phyloP scores from a whole-genome alignment of 2,888 invertebrate species.

The Stenodera caucasica region DNA sequence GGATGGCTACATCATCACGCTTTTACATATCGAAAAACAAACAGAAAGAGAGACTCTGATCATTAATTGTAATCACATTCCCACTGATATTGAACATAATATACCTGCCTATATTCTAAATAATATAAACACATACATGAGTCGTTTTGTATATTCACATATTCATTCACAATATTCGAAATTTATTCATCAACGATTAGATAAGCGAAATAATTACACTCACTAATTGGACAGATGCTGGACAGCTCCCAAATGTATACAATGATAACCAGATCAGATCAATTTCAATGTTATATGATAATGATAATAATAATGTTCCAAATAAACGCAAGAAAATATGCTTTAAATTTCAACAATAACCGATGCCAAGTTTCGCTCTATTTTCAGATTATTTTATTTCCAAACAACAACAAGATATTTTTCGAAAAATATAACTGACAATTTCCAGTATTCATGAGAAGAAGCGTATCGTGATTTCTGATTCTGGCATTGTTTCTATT shows the following conservation, averaged over 20 bases:
- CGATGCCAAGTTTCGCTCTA: neutral
- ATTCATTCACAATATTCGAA: neutral
- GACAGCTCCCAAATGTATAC: conserved; percentile 3
- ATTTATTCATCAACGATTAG: conserved; percentile 6
- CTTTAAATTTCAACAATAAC: neutral
- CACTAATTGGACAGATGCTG: conserved; percentile 1
- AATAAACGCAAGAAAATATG: neutral
- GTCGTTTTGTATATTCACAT: neutral
- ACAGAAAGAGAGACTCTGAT: conserved; percentile 37
- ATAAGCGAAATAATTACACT: conserved; percentile 3
- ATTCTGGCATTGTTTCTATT: neutral
- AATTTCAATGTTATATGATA: neutral
- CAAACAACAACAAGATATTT: neutral
- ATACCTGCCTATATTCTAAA: neutral
- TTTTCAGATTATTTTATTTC: neutral
- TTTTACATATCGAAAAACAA: conserved; percentile 37
- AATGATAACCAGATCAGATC: neutral
- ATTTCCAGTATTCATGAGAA: neutral
- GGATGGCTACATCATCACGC: conserved; percentile 37
- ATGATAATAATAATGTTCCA: neutral
- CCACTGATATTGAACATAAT: conserved; percentile 12
- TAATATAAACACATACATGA: neutral
- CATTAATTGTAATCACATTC: conserved; percentile 45
- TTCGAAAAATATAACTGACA: neutral
- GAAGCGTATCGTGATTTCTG: neutral